Conservation (phyloP, 2,113 vertebrate species). For the Terrapene triunguis region DNA sequence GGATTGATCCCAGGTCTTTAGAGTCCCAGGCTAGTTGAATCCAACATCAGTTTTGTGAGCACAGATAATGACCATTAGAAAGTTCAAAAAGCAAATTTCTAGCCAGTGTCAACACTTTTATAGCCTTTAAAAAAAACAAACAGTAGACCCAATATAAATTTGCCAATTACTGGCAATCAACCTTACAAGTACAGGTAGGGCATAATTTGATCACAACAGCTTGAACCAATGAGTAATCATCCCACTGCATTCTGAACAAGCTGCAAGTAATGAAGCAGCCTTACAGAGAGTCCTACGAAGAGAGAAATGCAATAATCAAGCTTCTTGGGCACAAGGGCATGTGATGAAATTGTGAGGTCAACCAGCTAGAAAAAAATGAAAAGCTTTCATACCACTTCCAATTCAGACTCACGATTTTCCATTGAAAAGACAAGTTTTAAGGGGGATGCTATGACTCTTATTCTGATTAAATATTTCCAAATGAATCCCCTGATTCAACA, state of each 20-base stretch:
- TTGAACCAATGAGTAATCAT: background rate
- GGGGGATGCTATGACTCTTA: background rate
- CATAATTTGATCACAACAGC: background rate
- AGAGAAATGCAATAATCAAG: background rate
- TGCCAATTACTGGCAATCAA: background rate
- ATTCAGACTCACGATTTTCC: conserved; percentile 1
- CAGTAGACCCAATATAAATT: background rate
- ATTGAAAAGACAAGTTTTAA: background rate
- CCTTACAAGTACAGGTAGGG: background rate
- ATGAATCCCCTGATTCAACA: background rate
- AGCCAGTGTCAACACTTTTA: background rate
- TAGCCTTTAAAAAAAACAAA: background rate
- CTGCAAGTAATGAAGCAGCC: background rate
- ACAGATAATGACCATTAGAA: background rate
- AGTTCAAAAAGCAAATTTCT: background rate
- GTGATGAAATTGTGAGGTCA: background rate
- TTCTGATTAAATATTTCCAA: background rate
- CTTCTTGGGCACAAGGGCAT: background rate
- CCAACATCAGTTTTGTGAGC: background rate
- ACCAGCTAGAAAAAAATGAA: background rate
- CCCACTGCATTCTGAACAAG: background rate
- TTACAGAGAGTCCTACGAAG: background rate
- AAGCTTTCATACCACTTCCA: conserved; percentile 18
- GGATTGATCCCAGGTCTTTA: background rate
- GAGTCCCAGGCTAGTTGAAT: background rate